Evolutionary conservation across 2,113 vertebrate genomes (phyloP).

Genomic region (Genyomyrus donnyi): DNA sequence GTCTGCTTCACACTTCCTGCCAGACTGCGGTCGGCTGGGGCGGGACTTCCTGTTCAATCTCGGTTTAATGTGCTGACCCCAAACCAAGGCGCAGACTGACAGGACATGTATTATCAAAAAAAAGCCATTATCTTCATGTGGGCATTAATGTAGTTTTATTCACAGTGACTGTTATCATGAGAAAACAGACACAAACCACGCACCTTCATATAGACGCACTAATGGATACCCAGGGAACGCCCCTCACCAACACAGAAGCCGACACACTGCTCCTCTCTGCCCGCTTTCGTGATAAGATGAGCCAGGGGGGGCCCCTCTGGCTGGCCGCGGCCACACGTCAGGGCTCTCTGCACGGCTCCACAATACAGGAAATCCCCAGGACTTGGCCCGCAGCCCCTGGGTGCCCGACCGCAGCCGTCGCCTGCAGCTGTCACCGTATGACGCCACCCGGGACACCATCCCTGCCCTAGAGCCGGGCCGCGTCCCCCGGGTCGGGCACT

Average conservation of each 20-base stretch:
- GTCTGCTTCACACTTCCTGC: background rate
- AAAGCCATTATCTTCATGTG: background rate
- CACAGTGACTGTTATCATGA: background rate
- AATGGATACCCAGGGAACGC: background rate
- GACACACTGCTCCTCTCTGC: background rate
- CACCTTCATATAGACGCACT: background rate
- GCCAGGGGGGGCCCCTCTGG: background rate
- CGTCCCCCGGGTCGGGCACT: background rate
- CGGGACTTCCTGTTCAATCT: background rate
- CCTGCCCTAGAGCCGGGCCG: no score
- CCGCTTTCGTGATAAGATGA: background rate
- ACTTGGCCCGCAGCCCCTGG: background rate
- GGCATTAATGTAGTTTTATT: background rate
- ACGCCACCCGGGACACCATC: background rate
- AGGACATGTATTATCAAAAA: background rate
- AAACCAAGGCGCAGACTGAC: background rate
- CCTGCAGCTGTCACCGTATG: background rate
- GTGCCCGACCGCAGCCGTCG: background rate
- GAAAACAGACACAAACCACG: background rate
- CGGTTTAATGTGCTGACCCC: background rate
- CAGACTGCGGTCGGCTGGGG: background rate
- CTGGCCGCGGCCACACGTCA: background rate
- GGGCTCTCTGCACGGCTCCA: background rate
- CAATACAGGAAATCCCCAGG: background rate
- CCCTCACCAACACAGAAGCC: background rate